Evolutionary conservation across 2,888 invertebrate genomes (phyloP), one percentile per base, ranked within the genome.

Genomic region (Brachylomia viminalis): DNA sequence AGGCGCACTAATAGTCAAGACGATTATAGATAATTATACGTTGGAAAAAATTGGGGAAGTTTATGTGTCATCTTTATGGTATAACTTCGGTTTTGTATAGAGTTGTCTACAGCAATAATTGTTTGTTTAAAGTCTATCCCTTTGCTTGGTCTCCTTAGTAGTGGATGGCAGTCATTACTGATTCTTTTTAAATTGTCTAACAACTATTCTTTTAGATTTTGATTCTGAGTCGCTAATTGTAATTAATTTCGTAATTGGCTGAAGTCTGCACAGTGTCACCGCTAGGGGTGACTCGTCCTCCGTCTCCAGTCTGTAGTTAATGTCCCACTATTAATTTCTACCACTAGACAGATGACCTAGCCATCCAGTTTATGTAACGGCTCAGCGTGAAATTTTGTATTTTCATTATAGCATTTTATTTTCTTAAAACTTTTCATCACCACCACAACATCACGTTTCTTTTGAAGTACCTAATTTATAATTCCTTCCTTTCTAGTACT

Each of bases 11-110:
- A 80, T 77, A 80, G 74, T 52, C 38, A 23, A 15, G 38, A 54
- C 78, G 49, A 72, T 85, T 86, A 77, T 75, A 66, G 72, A 84
- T 84, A 86, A 77, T 76, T 77, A 66, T 66, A 71, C 52, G 45
- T 85, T 77, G 11, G 52, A 72, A 71, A 64, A 58, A 68, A 59
- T 69, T 27, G 54, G 38, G 3, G 27, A 68, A 68, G 61, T 67
- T 49, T 47, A 42, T 64, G 45, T 77, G 59, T 77, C 76, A 78
- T 76, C 8, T 38, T 79, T 65, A 72, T 30, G 23, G 3, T 58
- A 27, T 74, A 59, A 79, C 72, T 71, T 75, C 4, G 3, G 11
- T 70, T 72, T 65, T 59, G 27, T 49, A 65, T 71, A 38, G 38
- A 82, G 58, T 23, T 64, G 54, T 79, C 33, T 56, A 38, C 52